Base-by-base conservation (phyloP, 2,113 vertebrate genomes). In the Epinephelus lanceolatus region DNA sequence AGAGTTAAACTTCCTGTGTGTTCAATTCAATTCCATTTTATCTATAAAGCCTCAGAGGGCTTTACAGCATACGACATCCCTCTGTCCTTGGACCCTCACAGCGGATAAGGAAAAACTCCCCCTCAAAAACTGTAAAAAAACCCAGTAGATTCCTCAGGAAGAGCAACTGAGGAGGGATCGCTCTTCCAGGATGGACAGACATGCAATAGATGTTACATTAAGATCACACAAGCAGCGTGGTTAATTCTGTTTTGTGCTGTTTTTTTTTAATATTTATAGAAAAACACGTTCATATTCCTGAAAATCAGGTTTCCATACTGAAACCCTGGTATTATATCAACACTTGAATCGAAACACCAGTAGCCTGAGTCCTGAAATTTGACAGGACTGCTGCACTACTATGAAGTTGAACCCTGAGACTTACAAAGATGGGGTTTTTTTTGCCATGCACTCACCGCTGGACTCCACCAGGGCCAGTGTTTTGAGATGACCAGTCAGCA, bases 401-500 rank as follows among this genome's bases (percentile, higher is more conserved):
- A 59, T 51, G 5, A 19, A 21, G 45, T 9, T 25, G 45, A 59
- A 30, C 9, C 18, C 5, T 10, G 8, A 45, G 23, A 56, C 23
- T 66, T 21, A 6, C 42, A 7, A 27, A 66, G 18, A 45, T 23
- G 7, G 42, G 27, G 6, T 27, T 27, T 59, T 14, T 19, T 23
- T 14, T 13, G 17, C 33, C 13, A 8, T 25, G 42, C 9, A 3
- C 65, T 74, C 25, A 95, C 95, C 95, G 85, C 89, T 91, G 12
- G 88, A 95, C 80, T 95, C 95, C 3, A 95, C 94, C 79, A 99
- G 93, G 0, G 98, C 97, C 77, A 99, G 80, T 21, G 95, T 97
- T 88, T 99, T 99, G 89, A 99, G 95, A 81, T 97, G 98, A 80
- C 97, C 97, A 4, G 94, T 94, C 76, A 96, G 92, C 69, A 99